Conservation (phyloP, 2,113 vertebrate genomes). For the Tautogolabrus adspersus region DNA sequence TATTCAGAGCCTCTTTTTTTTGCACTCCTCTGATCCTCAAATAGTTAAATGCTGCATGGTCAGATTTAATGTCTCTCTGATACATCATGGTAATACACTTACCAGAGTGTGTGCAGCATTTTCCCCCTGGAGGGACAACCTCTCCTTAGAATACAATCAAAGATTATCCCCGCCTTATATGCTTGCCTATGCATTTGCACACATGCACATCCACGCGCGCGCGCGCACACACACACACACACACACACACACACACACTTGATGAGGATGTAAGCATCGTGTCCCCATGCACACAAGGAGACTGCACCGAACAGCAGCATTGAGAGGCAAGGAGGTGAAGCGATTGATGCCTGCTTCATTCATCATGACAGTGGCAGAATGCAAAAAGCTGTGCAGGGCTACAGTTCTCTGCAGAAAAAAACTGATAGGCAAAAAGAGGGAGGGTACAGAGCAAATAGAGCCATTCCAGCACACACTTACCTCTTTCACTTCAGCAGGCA, state of each 20-base stretch:
- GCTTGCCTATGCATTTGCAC: slow-evolving; percentile 37
- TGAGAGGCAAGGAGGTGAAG: slow-evolving; percentile 58
- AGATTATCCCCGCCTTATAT: slow-evolving; percentile 44
- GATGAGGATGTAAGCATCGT: slow-evolving; percentile 67
- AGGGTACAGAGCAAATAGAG: slow-evolving; percentile 67
- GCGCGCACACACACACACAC: slow-evolving; percentile 32
- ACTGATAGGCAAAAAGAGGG: slow-evolving; percentile 53
- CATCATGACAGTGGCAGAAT: slow-evolving; percentile 72
- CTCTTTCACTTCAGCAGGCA: slow-evolving; percentile 85
- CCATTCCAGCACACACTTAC: slow-evolving; percentile 79
- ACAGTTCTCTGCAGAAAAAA: slow-evolving; percentile 64
- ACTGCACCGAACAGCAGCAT: slow-evolving; percentile 66
- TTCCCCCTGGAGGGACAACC: slow-evolving; percentile 43
- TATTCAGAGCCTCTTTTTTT: slow-evolving; percentile 22
- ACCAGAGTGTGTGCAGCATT: slow-evolving; percentile 64
- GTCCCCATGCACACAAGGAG: slow-evolving; percentile 73
- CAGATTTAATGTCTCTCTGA: slow-evolving; percentile 73
- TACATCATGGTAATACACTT: slow-evolving; percentile 72
- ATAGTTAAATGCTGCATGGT: slow-evolving; percentile 80
- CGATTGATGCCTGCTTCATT: slow-evolving; percentile 60
- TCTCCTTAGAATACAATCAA: slow-evolving; percentile 67
- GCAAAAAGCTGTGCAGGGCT: slow-evolving; percentile 55
- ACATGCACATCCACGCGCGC: slow-evolving; percentile 11
- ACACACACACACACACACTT: slow-evolving; percentile 35
- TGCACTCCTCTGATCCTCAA: slow-evolving; percentile 58